A percentile compares a stretch with the other conserved stretches of the same genome.
Evolutionary conservation across 2,888 invertebrate genomes (phyloP).

Genomic region (Euclidia mi): DNA sequence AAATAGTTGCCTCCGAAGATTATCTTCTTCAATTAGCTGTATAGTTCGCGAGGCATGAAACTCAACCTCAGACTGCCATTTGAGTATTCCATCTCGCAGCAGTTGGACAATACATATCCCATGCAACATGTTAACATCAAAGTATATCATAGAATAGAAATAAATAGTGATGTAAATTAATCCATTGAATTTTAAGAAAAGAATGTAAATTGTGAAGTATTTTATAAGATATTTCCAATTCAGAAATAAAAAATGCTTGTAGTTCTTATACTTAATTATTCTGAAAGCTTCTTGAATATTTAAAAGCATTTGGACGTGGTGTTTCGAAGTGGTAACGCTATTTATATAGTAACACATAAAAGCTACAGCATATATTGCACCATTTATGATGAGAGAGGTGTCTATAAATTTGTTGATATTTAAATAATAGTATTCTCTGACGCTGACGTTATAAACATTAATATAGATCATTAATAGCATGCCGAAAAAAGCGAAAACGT

Average conservation of each 20-base stretch:
- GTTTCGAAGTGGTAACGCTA: neutral
- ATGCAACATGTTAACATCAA: neutral
- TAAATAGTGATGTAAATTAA: neutral
- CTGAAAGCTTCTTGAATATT: slow-evolving; percentile 23
- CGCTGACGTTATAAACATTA: neutral
- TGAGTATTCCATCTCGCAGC: neutral
- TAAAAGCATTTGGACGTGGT: slow-evolving; percentile 21
- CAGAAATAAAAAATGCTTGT: neutral
- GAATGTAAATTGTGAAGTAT: neutral
- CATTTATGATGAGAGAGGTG: neutral
- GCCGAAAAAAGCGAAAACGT: slow-evolving; percentile 10
- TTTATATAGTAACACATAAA: slow-evolving; percentile 4
- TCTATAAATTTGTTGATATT: neutral
- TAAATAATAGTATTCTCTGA: neutral
- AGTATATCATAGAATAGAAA: neutral
- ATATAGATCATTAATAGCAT: neutral
- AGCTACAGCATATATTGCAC: neutral
- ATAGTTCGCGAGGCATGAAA: neutral
- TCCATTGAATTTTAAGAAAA: too few species aligned
- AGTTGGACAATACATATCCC: neutral
- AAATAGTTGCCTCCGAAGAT: neutral
- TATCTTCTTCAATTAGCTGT: neutral
- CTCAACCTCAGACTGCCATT: neutral
- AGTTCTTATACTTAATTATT: slow-evolving; percentile 9
- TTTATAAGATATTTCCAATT: neutral